Percentiles rank a stretch among this genome's conserved stretches.
These are phyloP conservation scores for Saguinus imperator DNA, from an alignment of 2,113 vertebrate species.

Conservation along the genomic window DNA sequence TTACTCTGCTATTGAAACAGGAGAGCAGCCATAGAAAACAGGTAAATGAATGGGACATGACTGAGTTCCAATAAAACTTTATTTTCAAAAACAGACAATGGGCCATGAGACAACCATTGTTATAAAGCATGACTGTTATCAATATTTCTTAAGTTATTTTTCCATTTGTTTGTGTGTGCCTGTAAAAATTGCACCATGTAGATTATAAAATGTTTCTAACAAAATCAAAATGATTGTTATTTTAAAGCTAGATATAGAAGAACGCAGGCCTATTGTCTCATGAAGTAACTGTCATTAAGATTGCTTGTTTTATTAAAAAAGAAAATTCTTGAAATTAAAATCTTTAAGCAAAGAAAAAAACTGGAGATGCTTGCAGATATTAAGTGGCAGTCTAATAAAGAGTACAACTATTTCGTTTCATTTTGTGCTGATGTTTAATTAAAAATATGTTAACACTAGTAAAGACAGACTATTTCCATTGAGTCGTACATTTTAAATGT, in stretches of 20 bases:
- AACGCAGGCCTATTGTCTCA: constrained; percentile 62
- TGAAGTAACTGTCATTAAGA: constrained; percentile 57
- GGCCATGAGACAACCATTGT: not conserved
- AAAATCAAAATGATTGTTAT: constrained; percentile 69
- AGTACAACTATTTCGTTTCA: constrained; percentile 68
- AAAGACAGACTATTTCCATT: constrained; percentile 64
- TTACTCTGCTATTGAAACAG: not conserved
- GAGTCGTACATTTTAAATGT: constrained; percentile 70
- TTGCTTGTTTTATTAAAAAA: constrained; percentile 45
- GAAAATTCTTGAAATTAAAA: constrained; percentile 66
- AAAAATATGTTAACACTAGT: constrained; percentile 74
- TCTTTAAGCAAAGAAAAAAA: constrained; percentile 70
- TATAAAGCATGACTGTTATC: not conserved
- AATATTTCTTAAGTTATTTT: not conserved
- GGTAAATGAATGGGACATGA: not conserved
- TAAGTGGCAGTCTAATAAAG: constrained; percentile 74
- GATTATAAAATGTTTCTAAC: constrained; percentile 59
- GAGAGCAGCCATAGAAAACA: not conserved
- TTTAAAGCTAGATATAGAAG: constrained; percentile 68
- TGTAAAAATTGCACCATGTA: constrained; percentile 15
- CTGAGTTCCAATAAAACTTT: constrained; percentile 12
- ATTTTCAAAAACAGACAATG: not conserved
- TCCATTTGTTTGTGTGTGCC: not conserved
- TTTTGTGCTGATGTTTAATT: constrained; percentile 81
- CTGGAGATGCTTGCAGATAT: constrained; percentile 59